Conservation (phyloP, 2,113 vertebrate species). For the Desmodus rotundus region DNA sequence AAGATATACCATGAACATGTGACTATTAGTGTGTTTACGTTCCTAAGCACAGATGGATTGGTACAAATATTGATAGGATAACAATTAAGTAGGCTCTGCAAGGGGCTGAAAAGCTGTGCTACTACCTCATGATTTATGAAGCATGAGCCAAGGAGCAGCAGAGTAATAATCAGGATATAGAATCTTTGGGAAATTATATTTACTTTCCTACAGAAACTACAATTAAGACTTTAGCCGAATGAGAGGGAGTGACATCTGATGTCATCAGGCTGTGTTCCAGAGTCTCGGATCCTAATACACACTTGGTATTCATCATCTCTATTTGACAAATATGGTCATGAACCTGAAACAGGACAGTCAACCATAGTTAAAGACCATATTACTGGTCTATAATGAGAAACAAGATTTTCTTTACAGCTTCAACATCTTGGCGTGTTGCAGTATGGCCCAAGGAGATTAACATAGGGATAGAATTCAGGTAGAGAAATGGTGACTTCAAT, state of each 20-base stretch:
- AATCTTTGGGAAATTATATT: not conserved
- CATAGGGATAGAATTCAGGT: not conserved
- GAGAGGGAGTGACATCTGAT: not conserved
- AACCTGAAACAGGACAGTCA: not conserved
- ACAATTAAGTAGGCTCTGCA: not conserved
- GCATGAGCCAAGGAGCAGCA: not conserved
- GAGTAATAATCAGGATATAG: not conserved
- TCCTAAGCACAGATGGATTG: not conserved
- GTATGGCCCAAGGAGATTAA: not conserved
- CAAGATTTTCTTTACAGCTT: not conserved
- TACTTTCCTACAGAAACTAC: not conserved
- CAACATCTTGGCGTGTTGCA: not conserved
- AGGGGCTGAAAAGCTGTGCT: not conserved
- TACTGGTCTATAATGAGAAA: not conserved
- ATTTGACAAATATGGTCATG: not conserved
- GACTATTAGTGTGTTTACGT: not conserved
- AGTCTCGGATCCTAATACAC: not conserved
- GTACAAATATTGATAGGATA: not conserved
- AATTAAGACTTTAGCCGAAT: not conserved
- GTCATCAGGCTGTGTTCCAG: not conserved
- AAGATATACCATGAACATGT: not conserved
- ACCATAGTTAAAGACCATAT: slow-evolving; percentile 13
- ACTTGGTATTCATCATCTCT: not conserved
- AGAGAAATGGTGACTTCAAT: not conserved
- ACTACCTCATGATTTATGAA: not conserved